Evolutionary conservation across 1,140 invertebrate genomes (phyloP).

Genomic region (Lamellibrachia luymesi): DNA sequence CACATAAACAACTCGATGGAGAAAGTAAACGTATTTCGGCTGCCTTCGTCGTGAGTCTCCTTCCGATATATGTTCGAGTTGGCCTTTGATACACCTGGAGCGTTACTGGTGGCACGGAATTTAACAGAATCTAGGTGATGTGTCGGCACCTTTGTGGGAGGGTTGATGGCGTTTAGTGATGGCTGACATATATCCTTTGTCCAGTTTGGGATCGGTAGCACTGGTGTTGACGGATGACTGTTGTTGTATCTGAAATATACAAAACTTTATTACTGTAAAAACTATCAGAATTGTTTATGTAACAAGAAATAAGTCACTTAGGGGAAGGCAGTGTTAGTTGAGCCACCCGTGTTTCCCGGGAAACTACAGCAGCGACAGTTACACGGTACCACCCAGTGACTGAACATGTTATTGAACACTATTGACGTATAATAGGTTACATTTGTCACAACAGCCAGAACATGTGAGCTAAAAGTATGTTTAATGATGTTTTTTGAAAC

Average conservation of each 20-base stretch:
- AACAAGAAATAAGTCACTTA: no score
- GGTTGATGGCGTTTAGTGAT: not conserved
- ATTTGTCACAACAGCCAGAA: no score
- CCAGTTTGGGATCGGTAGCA: constrained; percentile 4
- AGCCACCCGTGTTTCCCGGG: no score
- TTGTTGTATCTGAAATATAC: constrained; percentile 15
- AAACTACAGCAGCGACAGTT: no score
- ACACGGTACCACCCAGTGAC: no score
- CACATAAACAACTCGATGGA: not conserved
- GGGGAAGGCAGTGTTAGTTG: no score
- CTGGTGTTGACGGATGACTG: not conserved
- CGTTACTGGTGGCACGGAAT: not conserved
- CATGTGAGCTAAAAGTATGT: no score
- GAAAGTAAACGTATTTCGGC: not conserved
- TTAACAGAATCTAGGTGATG: constrained; percentile 7
- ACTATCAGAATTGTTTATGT: not conserved
- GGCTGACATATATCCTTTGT: not conserved
- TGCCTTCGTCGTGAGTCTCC: not conserved
- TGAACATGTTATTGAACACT: no score
- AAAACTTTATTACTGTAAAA: not conserved
- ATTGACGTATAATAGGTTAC: no score
- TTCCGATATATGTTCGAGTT: not conserved
- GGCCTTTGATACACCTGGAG: not conserved
- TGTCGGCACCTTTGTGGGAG: not conserved
- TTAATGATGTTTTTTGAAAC: no score